Conservation (phyloP, 2,797 vertebrate genomes). For the Lagodon rhomboides region DNA sequence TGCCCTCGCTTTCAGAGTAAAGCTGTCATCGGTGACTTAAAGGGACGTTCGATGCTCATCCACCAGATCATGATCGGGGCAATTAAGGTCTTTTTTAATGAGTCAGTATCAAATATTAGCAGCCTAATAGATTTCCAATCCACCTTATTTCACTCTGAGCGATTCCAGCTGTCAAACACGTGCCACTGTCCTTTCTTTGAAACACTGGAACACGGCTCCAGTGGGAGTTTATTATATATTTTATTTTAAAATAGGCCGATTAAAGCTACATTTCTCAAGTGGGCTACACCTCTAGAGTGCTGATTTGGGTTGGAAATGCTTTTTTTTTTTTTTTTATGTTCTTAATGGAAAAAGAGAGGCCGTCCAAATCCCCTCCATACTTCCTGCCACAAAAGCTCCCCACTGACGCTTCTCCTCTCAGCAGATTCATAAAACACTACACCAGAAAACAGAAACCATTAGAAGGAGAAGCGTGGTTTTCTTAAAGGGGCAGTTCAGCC, state of each 20-base stretch:
- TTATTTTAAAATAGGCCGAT: neutral
- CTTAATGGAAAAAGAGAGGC: slow-evolving; percentile 8
- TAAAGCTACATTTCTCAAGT: slow-evolving; percentile 2
- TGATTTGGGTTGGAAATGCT: neutral
- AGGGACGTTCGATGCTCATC: neutral
- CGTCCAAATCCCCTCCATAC: neutral
- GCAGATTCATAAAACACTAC: neutral
- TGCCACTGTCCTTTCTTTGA: neutral
- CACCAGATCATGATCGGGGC: neutral
- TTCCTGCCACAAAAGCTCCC: slow-evolving; percentile 18
- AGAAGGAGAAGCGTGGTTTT: neutral
- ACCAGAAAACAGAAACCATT: slow-evolving; percentile 17
- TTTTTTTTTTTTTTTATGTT: neutral
- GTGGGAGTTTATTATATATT: neutral
- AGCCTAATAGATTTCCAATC: neutral
- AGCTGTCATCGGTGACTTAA: slow-evolving; percentile 25
- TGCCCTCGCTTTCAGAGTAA: slow-evolving; percentile 11
- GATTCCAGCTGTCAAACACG: neutral
- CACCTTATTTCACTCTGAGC: neutral
- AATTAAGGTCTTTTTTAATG: neutral
- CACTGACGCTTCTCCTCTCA: neutral
- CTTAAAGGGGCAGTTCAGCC: too few species aligned
- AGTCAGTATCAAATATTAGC: neutral
- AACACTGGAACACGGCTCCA: neutral
- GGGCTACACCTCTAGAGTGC: neutral